Conservation (phyloP, 2,113 vertebrate species). For the Nymphicus hollandicus region DNA sequence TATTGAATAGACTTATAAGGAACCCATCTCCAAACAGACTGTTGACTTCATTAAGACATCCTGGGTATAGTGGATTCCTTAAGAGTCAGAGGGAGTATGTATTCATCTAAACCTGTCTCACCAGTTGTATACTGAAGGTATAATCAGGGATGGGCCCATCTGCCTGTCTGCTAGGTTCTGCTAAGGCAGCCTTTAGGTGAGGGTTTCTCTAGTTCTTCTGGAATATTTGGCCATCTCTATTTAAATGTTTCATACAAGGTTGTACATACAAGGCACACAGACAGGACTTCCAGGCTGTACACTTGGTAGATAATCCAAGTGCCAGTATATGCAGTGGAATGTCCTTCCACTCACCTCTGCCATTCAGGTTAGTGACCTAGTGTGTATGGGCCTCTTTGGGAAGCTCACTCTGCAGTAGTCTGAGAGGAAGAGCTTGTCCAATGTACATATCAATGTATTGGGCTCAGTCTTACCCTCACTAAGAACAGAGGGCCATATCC, state of each 20-base stretch:
- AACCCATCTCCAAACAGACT: not conserved
- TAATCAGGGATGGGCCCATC: not conserved
- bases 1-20: not conserved
- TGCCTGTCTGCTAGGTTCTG: not conserved
- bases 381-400: not conserved
- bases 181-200: not conserved
- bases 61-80: not conserved
- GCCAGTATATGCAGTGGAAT: not conserved
- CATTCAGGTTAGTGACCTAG: not conserved
- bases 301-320: not conserved
- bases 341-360: not conserved
- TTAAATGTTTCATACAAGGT: not conserved
- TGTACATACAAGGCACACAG: not conserved
- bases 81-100: not conserved
- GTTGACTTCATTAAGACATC: not conserved
- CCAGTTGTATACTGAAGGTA: not conserved
- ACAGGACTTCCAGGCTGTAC: not conserved
- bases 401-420: not conserved
- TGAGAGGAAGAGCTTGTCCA: not conserved
- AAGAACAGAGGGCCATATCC: not conserved
- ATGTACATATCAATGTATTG: not conserved
- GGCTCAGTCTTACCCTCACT: not conserved
- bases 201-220: not conserved
- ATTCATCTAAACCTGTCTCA: not conserved
- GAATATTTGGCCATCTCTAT: not conserved